Conservation (phyloP, 1,140 invertebrate genomes). For the Papilio glaucus region DNA sequence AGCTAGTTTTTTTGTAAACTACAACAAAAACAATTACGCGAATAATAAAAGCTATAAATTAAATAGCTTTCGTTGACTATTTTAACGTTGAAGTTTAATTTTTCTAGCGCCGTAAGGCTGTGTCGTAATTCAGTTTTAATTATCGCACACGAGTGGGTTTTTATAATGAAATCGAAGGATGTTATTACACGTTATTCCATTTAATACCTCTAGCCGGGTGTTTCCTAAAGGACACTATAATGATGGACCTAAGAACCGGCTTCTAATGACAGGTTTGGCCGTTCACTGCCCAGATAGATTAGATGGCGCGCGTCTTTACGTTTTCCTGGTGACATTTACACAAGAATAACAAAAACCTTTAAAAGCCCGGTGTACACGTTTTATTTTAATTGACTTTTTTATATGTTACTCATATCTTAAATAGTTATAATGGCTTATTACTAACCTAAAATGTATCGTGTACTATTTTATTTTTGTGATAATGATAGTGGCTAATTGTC, state of each 20-base stretch:
- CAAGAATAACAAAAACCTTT: not conserved
- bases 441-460: too few relatives aligned
- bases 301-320: conserved; percentile 1
- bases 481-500: too few relatives aligned
- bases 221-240: conserved; percentile 31
- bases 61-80: too few relatives aligned
- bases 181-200: conserved; percentile 20
- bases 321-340: conserved; percentile 28
- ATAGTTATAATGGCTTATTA: not conserved
- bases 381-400: conserved; percentile 14
- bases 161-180: conserved; percentile 28
- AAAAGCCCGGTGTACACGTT: too few relatives aligned
- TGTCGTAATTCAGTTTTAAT: conserved; percentile 23
- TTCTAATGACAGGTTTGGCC: conserved; percentile 19
- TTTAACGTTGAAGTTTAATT: too few relatives aligned
- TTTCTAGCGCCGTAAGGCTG: not conserved
- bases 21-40: conserved; percentile 2
- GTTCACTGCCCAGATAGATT: conserved; percentile 19
- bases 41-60: not conserved
- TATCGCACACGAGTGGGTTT: conserved; percentile 9
- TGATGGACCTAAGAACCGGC: conserved; percentile 2
- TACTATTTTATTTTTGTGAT: too few relatives aligned
- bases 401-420: not conserved
- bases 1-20: too few relatives aligned
- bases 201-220: conserved; percentile 18